A percentile compares a stretch with the other conserved stretches of the same genome.
Evolutionary conservation across 2,888 invertebrate species (phyloP).

Genomic region (Lasius fuliginosus): DNA sequence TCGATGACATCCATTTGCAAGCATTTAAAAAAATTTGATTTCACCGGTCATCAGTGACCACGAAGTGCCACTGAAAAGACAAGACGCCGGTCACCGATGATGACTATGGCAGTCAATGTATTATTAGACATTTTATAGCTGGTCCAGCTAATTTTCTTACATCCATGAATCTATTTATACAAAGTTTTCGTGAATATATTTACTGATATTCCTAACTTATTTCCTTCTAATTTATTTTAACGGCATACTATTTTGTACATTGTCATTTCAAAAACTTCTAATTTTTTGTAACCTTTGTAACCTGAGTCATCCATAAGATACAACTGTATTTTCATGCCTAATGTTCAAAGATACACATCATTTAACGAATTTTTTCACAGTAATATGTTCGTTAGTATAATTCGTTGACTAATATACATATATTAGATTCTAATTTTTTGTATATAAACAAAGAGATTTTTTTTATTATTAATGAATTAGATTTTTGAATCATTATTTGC

Average conservation of each 20-base stretch:
- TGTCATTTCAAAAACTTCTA: slow-evolving; percentile 30
- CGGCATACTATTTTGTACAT: slow-evolving; percentile 43
- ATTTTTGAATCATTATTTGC: slow-evolving; percentile 17
- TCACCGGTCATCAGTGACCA: too few species aligned
- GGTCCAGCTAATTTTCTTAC: slow-evolving; percentile 13
- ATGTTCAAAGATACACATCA: not conserved
- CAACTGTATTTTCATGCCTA: not conserved
- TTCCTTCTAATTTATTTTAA: slow-evolving; percentile 32
- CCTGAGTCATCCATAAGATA: slow-evolving; percentile 47
- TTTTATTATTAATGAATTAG: not conserved
- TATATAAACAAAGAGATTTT: not conserved
- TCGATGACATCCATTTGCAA: too few species aligned
- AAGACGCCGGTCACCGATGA: too few species aligned
- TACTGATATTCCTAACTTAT: not conserved
- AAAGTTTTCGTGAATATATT: not conserved
- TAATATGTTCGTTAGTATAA: not conserved
- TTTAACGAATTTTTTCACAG: not conserved
- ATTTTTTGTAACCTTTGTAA: slow-evolving; percentile 12
- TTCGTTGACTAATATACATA: slow-evolving; percentile 4
- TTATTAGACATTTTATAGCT: not conserved
- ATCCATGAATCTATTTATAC: slow-evolving; percentile 27
- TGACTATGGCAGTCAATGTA: too few species aligned
- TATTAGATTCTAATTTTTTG: not conserved
- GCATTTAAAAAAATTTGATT: too few species aligned
- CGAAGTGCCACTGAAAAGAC: too few species aligned